Evolutionary conservation across 2,888 invertebrate genomes (phyloP).

Genomic region (Pyrrhia umbra): DNA sequence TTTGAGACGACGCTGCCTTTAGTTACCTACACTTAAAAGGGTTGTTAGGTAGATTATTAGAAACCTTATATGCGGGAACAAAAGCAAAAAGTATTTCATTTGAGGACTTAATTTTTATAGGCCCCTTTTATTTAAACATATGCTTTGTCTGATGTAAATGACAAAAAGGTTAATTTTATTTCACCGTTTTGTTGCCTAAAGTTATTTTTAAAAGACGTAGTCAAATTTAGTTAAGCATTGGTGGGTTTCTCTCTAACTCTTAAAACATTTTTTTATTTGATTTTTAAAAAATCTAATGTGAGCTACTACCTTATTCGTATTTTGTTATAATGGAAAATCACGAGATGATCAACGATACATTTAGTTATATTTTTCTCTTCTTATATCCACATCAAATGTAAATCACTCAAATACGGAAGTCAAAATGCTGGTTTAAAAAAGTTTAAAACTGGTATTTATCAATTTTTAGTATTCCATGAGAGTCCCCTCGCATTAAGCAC

Average conservation of each 20-base stretch:
- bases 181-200: neutral
- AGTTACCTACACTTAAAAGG: conserved; percentile 64
- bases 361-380: neutral
- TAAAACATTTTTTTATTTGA: no score
- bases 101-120: conserved; percentile 4
- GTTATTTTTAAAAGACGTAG: no score
- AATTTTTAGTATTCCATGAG: conserved; percentile 42
- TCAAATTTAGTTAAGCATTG: no score
- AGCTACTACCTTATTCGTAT: no score
- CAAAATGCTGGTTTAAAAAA: conserved; percentile 18
- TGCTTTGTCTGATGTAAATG: conserved; percentile 5
- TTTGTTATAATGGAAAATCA: no score
- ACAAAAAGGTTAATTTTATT: neutral
- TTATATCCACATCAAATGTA: neutral
- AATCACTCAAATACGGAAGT: no score
- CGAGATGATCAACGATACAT: no score
- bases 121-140: neutral
- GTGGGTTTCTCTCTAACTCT: no score
- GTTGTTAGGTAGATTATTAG: conserved; percentile 23
- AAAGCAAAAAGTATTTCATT: conserved; percentile 25
- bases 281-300: no score
- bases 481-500: conserved; percentile 45
- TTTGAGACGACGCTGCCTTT: conserved; percentile 63
- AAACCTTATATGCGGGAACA: conserved; percentile 20
- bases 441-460: conserved; percentile 24